Base-by-base conservation (phyloP, 2,797 vertebrate species). In the Phoxinus dragarum region DNA sequence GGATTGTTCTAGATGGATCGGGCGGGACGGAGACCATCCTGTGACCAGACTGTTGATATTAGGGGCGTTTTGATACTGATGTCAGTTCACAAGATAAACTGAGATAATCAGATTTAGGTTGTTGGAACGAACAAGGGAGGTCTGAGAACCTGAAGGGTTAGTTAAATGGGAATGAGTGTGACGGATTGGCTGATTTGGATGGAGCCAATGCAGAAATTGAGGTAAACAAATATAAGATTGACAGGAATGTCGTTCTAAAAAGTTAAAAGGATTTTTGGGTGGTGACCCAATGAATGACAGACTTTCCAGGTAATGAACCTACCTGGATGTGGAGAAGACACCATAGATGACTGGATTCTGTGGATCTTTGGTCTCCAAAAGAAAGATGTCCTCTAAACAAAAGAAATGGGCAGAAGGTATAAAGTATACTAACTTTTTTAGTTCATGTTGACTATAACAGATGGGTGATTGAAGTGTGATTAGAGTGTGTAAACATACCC, bases 271-370 rank as follows among this genome's bases (percentile, higher is more conserved):
- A 49, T 72, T 61, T 52, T 31, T 4, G 12, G 23, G 3, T 72
- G 54, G 17, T 59, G 52, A 61, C n/a, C 49, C 34, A 56, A 81
- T n/a, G 44, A 77, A 59, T 27, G 54, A 49, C 4, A 19, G 12
- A 73, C 6, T 64, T 56, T 40, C 3, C 27, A 59, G 8, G 9
- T 23, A 27, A 75, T 19, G 5, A 23, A 42, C 89, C 91, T 82
- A 97, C 97, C 97, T 96, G 91, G 97, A 96, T 0, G 96, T 96
- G 0, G 95, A 96, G 91, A 97, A 97, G 89, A 97, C 94, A 0
- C 96, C 96, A 0, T 96, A 97, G 88, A 97, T 64, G 0, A 95
- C 93, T 0, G 97, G 96, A 87, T 96, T 97, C 71, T 96, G 96
- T 0, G 93, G 92, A 19, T 97, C 96, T 64, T 96, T 96, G 0